Base-by-base conservation (phyloP, 1,140 invertebrate genomes). In the Orchesella cincta region DNA sequence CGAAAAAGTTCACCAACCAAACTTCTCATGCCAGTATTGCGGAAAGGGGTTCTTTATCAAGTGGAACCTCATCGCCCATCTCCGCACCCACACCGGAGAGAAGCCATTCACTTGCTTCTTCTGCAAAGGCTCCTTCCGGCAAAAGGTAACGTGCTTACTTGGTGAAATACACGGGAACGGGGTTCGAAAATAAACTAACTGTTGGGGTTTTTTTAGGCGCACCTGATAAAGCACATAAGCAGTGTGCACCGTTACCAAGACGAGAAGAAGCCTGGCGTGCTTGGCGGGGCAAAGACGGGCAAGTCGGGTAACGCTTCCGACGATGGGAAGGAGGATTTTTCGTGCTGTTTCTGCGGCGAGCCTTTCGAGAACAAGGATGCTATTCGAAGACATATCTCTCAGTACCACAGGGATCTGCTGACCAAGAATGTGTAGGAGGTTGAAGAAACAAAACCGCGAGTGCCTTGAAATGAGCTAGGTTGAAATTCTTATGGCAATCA, bases 31-130 rank as follows among this genome's bases (percentile, higher is more conserved):
- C 64, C 81, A 80, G 72, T 82, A 82, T 54, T 82, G 81, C 67
- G 76, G 79, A 26, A 82, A 82, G 33, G 81, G 81, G 73, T 82
- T 82, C 73, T 82, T 82, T 76, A 82, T 82, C 71, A 82, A 82
- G 72, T 82, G 81, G 77, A 83, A 83, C 67, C 76, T 83, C 35
- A 80, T 82, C 78, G 81, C 81, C 73, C 88, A 88, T 79, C 85
- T 88, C 83, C 85, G 85, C 34, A 83, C 82, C 26, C 86, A 86
- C 64, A 86, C 84, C 12, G 84, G 88, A 8, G 88, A 89, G 82
- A 83, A 87, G 64, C 89, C 89, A 20, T 88, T 88, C 82, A 85
- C 84, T 76, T 89, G 89, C 81, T 86, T 86, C 77, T 85, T 88
- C 73, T 89, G 88, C 83, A 85, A 86, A 28, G 85, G 86, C 62